Conservation (phyloP, 1,140 invertebrate genomes). For the silkworm (Bombyx mori) region DNA sequence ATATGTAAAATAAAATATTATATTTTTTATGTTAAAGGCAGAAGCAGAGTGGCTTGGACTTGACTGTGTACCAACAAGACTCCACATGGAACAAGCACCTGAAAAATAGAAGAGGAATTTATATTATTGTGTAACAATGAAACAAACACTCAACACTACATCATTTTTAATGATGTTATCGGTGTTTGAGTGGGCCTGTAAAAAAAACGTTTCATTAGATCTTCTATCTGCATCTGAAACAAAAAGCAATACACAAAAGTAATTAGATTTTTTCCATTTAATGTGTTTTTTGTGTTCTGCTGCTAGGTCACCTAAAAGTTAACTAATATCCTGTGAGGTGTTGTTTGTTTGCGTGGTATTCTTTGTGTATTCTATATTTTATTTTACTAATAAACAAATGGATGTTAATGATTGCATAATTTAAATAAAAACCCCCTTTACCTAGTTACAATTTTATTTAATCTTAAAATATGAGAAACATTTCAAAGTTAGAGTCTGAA, state of each 20-base stretch:
- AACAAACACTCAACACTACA: slow-evolving; percentile 58
- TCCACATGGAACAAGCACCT: slow-evolving; percentile 69
- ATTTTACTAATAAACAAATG: slow-evolving; percentile 45
- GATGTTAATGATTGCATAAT: slow-evolving; percentile 27
- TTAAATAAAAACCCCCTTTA: slow-evolving; percentile 56
- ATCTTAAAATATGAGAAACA: slow-evolving; percentile 27
- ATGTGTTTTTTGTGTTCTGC: slow-evolving; percentile 13
- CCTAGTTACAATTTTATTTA: slow-evolving; percentile 53
- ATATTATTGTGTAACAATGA: slow-evolving; percentile 45
- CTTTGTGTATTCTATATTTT: slow-evolving; percentile 52
- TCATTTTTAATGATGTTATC: slow-evolving; percentile 19
- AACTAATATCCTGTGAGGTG: slow-evolving; percentile 13
- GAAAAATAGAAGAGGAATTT: slow-evolving; percentile 69
- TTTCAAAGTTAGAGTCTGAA: slow-evolving; percentile 19
- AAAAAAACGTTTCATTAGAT: slow-evolving; percentile 51
- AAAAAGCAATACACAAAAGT: slow-evolving; percentile 56
- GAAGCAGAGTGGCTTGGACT: slow-evolving; percentile 71
- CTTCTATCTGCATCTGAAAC: slow-evolving; percentile 64
- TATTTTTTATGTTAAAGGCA: slow-evolving; percentile 68
- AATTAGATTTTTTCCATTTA: slow-evolving; percentile 49
- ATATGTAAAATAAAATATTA: slow-evolving; percentile 26
- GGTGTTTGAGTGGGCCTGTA: slow-evolving; percentile 53
- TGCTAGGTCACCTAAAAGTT: not conserved
- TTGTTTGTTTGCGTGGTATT: slow-evolving; percentile 27
- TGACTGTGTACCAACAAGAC: slow-evolving; percentile 70